A percentile compares a stretch with the other conserved stretches of the same genome.
Conservation (phyloP, 2,113 vertebrate genomes). For the Plecturocebus donacophilus region DNA sequence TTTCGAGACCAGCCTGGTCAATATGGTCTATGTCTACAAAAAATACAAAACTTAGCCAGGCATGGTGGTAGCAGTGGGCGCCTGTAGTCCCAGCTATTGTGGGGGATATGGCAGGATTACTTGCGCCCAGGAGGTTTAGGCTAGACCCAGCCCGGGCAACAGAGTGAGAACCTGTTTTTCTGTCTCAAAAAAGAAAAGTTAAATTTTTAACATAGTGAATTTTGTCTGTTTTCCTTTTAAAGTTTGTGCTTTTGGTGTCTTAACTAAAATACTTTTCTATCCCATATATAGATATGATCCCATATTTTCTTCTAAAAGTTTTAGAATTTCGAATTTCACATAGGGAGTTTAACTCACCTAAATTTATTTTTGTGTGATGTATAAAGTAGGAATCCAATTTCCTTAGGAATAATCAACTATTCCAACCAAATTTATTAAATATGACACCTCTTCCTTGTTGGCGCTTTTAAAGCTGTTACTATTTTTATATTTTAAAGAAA, state of each 20-base stretch:
- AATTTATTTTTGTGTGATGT: not conserved
- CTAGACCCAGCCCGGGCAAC: no score
- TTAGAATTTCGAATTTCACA: not conserved
- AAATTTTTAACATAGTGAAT: no score
- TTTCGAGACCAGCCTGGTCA: no score
- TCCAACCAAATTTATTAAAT: not conserved
- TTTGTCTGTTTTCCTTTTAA: not conserved
- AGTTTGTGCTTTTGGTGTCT: not conserved
- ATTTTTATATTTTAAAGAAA: slow-evolving; percentile 74
- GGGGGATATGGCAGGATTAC: no score
- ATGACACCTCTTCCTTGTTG: not conserved
- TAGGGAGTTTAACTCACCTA: not conserved
- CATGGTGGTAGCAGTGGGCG: no score
- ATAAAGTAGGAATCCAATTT: not conserved
- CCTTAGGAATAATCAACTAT: not conserved
- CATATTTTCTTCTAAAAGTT: not conserved
- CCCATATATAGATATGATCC: not conserved
- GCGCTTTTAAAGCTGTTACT: not conserved
- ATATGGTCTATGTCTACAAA: no score
- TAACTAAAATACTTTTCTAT: not conserved
- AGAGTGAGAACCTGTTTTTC: no score
- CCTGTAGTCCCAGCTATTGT: no score
- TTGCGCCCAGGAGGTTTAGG: no score
- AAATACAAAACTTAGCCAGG: no score
- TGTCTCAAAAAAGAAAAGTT: no score